Evolutionary conservation across 2,113 vertebrate species (phyloP).

Genomic region (Cervus canadensis): DNA sequence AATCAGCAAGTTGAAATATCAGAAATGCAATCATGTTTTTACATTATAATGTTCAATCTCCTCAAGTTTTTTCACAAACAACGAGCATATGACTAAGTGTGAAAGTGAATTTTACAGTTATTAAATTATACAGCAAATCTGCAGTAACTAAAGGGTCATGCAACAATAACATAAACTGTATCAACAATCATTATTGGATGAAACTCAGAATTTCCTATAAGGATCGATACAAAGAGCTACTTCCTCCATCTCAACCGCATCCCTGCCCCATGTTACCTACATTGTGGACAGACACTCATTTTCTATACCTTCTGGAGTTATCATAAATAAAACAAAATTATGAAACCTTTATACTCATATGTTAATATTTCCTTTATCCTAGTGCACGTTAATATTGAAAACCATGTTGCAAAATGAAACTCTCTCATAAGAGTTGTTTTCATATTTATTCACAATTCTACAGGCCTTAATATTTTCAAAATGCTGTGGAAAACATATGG

Average conservation of each 20-base stretch:
- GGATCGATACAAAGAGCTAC: not conserved
- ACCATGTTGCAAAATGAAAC: not conserved
- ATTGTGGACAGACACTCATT: not conserved
- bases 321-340: not conserved
- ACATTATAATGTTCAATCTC: not conserved
- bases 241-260: not conserved
- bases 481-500: not conserved
- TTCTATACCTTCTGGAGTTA: not conserved
- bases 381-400: not conserved
- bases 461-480: not conserved
- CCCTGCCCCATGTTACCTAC: not conserved
- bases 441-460: not conserved
- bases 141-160: not conserved
- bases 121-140: not conserved
- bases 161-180: not conserved
- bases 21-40: not conserved
- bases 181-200: not conserved
- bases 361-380: not conserved
- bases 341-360: not conserved
- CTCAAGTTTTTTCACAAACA: not conserved
- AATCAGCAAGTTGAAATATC: conserved; percentile 32
- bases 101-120: not conserved
- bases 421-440: not conserved
- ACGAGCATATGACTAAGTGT: not conserved
- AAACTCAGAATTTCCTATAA: not conserved